Conservation (phyloP, 1,140 invertebrate species). For the Aphis craccivora region DNA sequence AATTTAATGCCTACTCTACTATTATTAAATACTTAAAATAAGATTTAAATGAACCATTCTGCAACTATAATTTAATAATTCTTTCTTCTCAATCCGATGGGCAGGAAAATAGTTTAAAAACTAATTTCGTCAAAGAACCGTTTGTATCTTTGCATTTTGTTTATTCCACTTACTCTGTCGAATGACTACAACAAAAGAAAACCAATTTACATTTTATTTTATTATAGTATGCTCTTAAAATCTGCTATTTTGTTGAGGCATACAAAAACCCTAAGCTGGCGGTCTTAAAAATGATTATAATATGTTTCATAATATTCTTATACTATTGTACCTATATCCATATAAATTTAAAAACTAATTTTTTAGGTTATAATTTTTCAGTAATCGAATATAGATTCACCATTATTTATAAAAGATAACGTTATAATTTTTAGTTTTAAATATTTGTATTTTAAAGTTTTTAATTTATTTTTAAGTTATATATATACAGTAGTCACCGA, state of each 20-base stretch:
- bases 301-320: not conserved
- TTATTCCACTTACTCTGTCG: not conserved
- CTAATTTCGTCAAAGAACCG: not conserved
- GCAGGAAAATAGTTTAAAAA: not conserved
- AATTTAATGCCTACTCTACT: not conserved
- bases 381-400: not conserved
- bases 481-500: too few relatives aligned
- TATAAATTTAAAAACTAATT: not conserved
- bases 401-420: not conserved
- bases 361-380: not conserved
- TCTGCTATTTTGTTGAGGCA: not conserved
- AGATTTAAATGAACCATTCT: not conserved
- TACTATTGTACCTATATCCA: not conserved
- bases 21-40: not conserved
- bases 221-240: not conserved
- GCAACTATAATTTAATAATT: conserved; percentile 31
- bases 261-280: not conserved
- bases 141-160: not conserved
- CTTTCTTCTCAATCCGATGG: not conserved
- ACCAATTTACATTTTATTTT: not conserved
- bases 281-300: not conserved
- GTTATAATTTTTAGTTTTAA: not conserved
- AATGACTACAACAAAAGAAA: conserved; percentile 16
- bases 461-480: not conserved
- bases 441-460: not conserved